Evolutionary conservation across 2,797 vertebrate species (phyloP), one percentile per base, ranked within the genome.

Genomic region (Odontamblyopus lacepedii): DNA sequence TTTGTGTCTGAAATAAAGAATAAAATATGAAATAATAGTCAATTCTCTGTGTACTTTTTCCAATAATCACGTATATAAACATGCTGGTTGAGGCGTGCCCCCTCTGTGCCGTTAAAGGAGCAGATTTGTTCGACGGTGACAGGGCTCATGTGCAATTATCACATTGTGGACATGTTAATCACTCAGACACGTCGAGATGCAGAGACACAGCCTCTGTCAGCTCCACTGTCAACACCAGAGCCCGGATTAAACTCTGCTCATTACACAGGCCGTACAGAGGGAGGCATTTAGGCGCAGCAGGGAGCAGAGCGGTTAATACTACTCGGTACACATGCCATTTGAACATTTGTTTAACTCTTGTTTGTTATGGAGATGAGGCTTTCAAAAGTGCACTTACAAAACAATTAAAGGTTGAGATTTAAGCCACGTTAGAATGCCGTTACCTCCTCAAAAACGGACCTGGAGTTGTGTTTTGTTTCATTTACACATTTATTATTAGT

Each of bases 161-260:
- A 26, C 6, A 16, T 56, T 78, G 61, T 16, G 56, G 60, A 63
- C 44, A 12, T 51, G 64, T 51, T 51, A 50, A 66, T 66, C 64
- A 50, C 6, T 27, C 23, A 27, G 18, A 51, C 27, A 5, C 41
- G 2, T 29, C 64, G 32, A 55, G 18, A 18, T 6, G 51, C 32
- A 23, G 32, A 1, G 27, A 13, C 38, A 1, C 64, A 8, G 16
- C 41, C 44, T 8, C 41, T 12, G 63, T 50, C 63, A 50, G 26
- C 6, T 50, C 64, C 29, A 66, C 23, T 51, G 64, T 51, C 26
- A 66, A 66, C 64, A 51, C 29, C 48, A 27, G 12, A 2, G 41
- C 63, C 16, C 8, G 50, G 50, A 66, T 66, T 66, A 48, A 50
- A 50, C 23, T 44, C 18, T 50, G 63, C 63, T 66, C 64, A 51